These are phyloP conservation scores for Cheilinus undulatus DNA, from an alignment of 2,113 vertebrate species.

Conservation along the genomic window DNA sequence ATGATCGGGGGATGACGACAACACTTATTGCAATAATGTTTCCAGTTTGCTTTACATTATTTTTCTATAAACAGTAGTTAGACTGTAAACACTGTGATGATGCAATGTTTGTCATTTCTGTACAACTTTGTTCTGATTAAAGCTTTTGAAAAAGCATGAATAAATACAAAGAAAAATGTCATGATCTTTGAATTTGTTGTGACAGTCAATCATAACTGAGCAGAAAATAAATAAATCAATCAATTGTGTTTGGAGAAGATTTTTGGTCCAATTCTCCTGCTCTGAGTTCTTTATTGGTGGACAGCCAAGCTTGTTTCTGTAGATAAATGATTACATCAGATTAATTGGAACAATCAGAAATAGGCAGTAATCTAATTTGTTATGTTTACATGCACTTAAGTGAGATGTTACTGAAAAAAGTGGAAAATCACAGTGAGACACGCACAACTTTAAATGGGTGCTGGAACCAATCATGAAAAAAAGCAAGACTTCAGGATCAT, in stretches of 20 bases:
- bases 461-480: too few relatives aligned
- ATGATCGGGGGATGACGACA: not conserved
- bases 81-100: not conserved
- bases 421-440: too few relatives aligned
- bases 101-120: not conserved
- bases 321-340: too few relatives aligned
- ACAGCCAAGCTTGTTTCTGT: not conserved
- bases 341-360: too few relatives aligned
- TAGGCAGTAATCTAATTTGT: too few relatives aligned
- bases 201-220: not conserved
- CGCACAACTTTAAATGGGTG: too few relatives aligned
- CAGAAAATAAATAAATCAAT: not conserved
- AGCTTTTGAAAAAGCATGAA: not conserved
- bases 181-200: not conserved
- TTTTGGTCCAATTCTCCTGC: not conserved
- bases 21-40: not conserved
- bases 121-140: not conserved
- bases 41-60: not conserved
- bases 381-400: too few relatives aligned
- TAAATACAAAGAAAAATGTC: not conserved
- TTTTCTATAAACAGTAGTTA: not conserved
- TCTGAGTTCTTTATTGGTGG: not conserved
- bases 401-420: too few relatives aligned
- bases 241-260: not conserved
- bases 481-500: too few relatives aligned